phyloP scores from a whole-genome alignment of 2,797 vertebrate genomes.

The Urocyon cinereoargenteus region DNA sequence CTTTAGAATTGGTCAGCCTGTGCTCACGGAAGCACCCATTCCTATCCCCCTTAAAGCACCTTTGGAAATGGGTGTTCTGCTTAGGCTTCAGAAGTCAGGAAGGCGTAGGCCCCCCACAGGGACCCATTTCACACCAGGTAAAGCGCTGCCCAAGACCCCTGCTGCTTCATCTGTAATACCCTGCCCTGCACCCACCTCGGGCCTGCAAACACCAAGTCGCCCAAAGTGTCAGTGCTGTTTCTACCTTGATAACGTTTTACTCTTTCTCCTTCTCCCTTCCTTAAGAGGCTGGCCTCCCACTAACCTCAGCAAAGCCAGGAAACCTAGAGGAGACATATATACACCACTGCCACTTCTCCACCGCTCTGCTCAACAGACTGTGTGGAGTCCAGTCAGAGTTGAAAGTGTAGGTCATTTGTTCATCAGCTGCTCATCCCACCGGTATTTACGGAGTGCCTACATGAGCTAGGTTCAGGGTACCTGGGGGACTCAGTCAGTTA shows the following conservation, averaged over 20 bases:
- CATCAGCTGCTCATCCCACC: background rate
- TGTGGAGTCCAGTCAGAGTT: background rate
- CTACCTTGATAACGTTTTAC: slow-evolving; percentile 11
- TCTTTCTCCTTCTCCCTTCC: background rate
- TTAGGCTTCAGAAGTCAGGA: background rate
- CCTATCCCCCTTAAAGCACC: background rate
- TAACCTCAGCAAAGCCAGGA: background rate
- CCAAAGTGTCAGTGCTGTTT: background rate
- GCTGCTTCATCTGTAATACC: background rate
- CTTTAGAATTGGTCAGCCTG: background rate
- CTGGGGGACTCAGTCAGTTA: background rate
- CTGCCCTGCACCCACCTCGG: fast-evolving
- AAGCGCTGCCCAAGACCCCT: background rate
- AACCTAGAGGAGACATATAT: background rate
- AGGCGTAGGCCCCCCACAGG: background rate
- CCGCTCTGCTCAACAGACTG: background rate
- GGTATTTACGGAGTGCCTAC: background rate
- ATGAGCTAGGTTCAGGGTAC: background rate
- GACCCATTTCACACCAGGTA: background rate
- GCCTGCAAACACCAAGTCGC: background rate
- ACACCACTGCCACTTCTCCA: background rate
- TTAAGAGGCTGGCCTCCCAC: background rate
- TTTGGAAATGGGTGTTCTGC: background rate
- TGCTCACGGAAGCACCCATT: background rate
- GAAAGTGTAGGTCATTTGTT: background rate